Conservation (phyloP, 2,797 vertebrate species). For the Spondyliosoma cantharus region DNA sequence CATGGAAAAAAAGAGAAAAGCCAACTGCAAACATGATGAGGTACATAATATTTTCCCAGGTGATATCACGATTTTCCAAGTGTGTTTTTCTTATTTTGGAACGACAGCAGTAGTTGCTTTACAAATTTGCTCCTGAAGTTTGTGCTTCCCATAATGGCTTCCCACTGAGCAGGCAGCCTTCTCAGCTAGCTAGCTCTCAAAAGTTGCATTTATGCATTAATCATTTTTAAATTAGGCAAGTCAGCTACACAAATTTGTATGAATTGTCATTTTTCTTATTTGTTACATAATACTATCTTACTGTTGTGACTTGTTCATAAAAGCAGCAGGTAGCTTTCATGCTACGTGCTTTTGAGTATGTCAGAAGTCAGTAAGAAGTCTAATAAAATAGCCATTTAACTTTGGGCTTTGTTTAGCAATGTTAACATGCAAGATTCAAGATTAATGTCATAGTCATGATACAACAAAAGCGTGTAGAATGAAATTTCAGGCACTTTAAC, state of each 20-base stretch:
- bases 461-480: no score
- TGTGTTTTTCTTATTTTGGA: background rate
- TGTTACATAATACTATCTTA: background rate
- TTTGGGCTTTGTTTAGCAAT: slow-evolving; percentile 24
- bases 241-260: background rate
- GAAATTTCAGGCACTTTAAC: background rate
- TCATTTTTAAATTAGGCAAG: background rate
- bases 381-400: slow-evolving; percentile 1
- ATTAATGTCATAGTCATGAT: no score
- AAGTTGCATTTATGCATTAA: background rate
- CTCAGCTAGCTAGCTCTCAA: slow-evolving; percentile 13
- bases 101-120: background rate
- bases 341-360: background rate
- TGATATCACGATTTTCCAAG: background rate
- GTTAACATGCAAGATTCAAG: background rate
- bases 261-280: background rate
- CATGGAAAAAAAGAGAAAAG: slow-evolving; percentile 4
- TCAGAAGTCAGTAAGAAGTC: background rate
- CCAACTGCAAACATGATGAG: slow-evolving; percentile 14
- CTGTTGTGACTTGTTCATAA: background rate
- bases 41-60: background rate
- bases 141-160: background rate
- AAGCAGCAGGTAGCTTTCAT: slow-evolving; percentile 7
- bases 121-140: background rate
- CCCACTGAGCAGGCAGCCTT: background rate